Conservation (phyloP, 2,113 vertebrate species). For the Dicrurus megarhynchus region DNA sequence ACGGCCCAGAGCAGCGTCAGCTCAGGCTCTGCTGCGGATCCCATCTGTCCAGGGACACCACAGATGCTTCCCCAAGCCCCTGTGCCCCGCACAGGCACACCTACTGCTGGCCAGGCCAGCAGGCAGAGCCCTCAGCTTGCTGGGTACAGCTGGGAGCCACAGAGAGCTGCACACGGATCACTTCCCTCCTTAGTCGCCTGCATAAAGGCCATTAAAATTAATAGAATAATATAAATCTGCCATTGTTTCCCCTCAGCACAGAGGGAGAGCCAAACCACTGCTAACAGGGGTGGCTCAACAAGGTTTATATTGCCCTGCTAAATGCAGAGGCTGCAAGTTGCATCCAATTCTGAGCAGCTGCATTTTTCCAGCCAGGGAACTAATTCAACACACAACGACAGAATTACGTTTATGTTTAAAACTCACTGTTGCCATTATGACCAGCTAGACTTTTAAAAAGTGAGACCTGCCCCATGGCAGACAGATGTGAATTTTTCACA, state of each 20-base stretch:
- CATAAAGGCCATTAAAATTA: neutral
- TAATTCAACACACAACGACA: neutral
- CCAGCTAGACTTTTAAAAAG: neutral
- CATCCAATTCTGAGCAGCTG: neutral
- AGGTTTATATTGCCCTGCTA: neutral
- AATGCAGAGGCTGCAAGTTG: neutral
- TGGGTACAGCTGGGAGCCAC: neutral
- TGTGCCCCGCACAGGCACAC: neutral
- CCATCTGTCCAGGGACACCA: neutral
- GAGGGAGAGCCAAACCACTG: neutral
- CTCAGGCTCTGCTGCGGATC: neutral
- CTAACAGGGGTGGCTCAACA: neutral
- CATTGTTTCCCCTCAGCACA: neutral
- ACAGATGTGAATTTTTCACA: slow-evolving; percentile 6
- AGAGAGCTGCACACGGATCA: neutral
- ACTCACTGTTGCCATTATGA: neutral
- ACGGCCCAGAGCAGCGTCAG: neutral
- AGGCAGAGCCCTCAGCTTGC: neutral
- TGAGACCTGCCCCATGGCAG: neutral
- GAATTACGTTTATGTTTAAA: neutral
- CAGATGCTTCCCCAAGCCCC: neutral
- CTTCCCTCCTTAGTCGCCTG: neutral
- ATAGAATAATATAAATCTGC: neutral
- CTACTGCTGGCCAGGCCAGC: neutral
- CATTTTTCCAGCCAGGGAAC: neutral